These are phyloP conservation scores for Drosophila miranda DNA, from an alignment of 1,140 invertebrate species.

Conservation along the genomic window DNA sequence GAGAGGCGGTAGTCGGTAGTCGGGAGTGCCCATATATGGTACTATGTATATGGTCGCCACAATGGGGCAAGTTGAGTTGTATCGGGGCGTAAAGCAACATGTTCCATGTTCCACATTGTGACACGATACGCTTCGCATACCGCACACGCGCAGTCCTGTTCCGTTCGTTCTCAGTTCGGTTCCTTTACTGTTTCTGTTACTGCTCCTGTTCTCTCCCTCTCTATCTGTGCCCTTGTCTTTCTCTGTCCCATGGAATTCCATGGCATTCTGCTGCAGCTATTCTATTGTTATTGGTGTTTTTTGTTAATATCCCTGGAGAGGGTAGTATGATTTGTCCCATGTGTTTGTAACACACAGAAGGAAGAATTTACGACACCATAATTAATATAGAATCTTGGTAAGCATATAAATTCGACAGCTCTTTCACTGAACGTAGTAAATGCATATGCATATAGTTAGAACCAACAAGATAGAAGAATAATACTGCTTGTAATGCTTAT, in stretches of 20 bases:
- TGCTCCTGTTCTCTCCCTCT: slow-evolving; percentile 9
- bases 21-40: slow-evolving; percentile 47
- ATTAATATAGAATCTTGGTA: too few species aligned
- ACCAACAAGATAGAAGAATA: too few species aligned
- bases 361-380: too few species aligned
- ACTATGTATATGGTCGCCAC: slow-evolving; percentile 10
- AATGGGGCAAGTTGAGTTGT: slow-evolving; percentile 74
- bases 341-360: too few species aligned
- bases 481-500: too few species aligned
- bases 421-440: too few species aligned
- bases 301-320: too few species aligned
- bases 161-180: neutral
- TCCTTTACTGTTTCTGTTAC: slow-evolving; percentile 10
- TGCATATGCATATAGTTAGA: too few species aligned
- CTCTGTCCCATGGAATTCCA: neutral
- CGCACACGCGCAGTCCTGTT: slow-evolving; percentile 18
- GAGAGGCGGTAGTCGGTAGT: slow-evolving; percentile 4
- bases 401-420: too few species aligned
- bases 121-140: slow-evolving; percentile 35
- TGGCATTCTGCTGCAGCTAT: slow-evolving; percentile 21
- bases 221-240: neutral
- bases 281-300: slow-evolving; percentile 43
- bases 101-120: slow-evolving; percentile 43
- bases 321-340: slow-evolving; percentile 1
- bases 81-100: slow-evolving; percentile 68